Conservation (phyloP, 1,140 invertebrate species). For the Drosophila bifasciata region DNA sequence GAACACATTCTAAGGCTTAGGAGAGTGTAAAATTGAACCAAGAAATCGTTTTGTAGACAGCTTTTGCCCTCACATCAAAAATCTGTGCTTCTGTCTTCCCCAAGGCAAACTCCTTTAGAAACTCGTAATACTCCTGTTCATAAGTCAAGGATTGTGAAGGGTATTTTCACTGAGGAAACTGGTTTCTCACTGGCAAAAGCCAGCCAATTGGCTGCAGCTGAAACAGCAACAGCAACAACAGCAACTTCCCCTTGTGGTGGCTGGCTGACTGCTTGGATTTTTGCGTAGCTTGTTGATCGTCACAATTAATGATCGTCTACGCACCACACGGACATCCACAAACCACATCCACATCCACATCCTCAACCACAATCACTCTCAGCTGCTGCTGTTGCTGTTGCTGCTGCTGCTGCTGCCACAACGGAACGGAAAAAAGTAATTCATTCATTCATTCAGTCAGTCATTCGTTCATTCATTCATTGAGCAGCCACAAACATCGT, state of each 20-base stretch:
- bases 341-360: conserved; percentile 69
- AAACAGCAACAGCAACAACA: conserved; percentile 2
- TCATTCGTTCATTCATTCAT: conserved; percentile 69
- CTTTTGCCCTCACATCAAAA: no score
- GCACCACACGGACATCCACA: conserved; percentile 77
- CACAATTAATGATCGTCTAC: conserved; percentile 82
- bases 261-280: conserved; percentile 52
- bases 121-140: no score
- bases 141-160: no score
- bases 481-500: conserved; percentile 46
- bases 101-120: no score
- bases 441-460: conserved; percentile 60
- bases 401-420: conserved; percentile 46
- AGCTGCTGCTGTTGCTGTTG: conserved; percentile 37
- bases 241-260: conserved; percentile 47
- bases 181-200: no score
- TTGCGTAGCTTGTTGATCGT: conserved; percentile 81
- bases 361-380: conserved; percentile 47
- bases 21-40: no score
- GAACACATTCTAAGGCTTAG: no score
- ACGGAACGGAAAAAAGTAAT: conserved; percentile 78
- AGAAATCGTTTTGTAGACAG: no score
- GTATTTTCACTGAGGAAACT: no score
- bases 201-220: neutral
- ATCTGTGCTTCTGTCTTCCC: no score